phyloP scores from a whole-genome alignment of 2,888 invertebrate species.

The Pecten maximus region DNA sequence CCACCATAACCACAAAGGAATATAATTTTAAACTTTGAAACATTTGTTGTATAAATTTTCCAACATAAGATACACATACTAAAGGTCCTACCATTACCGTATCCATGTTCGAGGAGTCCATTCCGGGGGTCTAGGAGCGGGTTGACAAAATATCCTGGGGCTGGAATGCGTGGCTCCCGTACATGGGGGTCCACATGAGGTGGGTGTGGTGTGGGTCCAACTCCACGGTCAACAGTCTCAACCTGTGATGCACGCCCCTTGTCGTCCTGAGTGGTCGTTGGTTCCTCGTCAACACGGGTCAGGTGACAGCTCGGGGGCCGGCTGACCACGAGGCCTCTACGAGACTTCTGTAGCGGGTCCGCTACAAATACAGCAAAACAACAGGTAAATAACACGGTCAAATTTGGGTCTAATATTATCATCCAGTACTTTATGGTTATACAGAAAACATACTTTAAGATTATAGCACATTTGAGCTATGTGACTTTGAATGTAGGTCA shows the following conservation, averaged over 20 bases:
- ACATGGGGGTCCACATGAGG: constrained; percentile 67
- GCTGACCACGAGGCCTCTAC: constrained; percentile 62
- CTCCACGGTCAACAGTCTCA: constrained; percentile 80
- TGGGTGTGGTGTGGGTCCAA: constrained; percentile 80
- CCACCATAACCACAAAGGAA: too few species aligned
- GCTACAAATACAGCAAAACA: constrained; percentile 39
- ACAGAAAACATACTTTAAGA: too few species aligned
- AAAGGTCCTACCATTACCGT: constrained; percentile 55
- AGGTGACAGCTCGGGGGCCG: constrained; percentile 73
- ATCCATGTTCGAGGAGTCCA: constrained; percentile 69
- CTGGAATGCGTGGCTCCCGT: constrained; percentile 47
- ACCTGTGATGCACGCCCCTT: constrained; percentile 68
- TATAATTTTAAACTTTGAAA: neutral
- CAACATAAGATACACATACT: neutral
- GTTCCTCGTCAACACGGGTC: constrained; percentile 76
- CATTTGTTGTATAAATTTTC: neutral
- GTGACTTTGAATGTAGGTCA: too few species aligned
- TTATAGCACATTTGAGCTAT: too few species aligned
- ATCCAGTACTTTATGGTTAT: too few species aligned
- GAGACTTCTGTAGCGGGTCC: constrained; percentile 60
- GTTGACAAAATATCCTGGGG: constrained; percentile 51
- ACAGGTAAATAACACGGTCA: neutral
- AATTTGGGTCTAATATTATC: too few species aligned
- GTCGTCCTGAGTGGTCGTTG: constrained; percentile 65
- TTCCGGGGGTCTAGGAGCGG: constrained; percentile 67